Conservation (phyloP, 2,797 vertebrate species). For the Phaenicophaeus curvirostris region DNA sequence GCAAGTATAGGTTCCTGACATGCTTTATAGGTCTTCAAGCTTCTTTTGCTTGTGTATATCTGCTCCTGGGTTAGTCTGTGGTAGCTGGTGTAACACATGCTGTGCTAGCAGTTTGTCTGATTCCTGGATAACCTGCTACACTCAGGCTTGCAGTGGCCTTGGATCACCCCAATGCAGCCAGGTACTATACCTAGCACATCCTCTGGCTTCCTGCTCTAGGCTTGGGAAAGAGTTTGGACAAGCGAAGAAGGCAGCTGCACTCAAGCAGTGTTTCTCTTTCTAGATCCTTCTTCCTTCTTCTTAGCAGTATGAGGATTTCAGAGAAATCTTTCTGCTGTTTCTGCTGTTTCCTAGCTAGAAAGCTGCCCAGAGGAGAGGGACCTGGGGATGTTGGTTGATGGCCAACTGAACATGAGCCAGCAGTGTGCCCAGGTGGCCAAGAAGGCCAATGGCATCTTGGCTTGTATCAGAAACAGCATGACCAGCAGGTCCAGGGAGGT, state of each 20-base stretch:
- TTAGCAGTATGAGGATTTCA: background rate
- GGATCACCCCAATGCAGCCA: background rate
- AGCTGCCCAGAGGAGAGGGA: too few species aligned
- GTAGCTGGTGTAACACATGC: fast-evolving
- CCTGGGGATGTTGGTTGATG: too few species aligned
- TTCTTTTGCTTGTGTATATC: background rate
- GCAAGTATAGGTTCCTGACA: background rate
- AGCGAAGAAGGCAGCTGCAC: background rate
- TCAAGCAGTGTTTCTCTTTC: background rate
- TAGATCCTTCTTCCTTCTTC: background rate
- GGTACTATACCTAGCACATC: background rate
- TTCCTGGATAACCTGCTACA: background rate
- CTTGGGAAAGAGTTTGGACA: background rate
- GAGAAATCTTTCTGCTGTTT: background rate
- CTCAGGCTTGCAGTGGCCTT: background rate
- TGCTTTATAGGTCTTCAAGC: background rate
- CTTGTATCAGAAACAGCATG: too few species aligned
- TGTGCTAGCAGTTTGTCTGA: background rate
- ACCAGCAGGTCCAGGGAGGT: too few species aligned
- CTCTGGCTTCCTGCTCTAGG: background rate
- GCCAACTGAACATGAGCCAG: too few species aligned
- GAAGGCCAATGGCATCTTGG: too few species aligned
- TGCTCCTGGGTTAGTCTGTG: background rate
- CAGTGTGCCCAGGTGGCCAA: too few species aligned
- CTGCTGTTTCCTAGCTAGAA: too few species aligned